Evolutionary conservation across 2,113 vertebrate species (phyloP), one percentile per base, ranked within the genome.

Genomic region (Felis catus): DNA sequence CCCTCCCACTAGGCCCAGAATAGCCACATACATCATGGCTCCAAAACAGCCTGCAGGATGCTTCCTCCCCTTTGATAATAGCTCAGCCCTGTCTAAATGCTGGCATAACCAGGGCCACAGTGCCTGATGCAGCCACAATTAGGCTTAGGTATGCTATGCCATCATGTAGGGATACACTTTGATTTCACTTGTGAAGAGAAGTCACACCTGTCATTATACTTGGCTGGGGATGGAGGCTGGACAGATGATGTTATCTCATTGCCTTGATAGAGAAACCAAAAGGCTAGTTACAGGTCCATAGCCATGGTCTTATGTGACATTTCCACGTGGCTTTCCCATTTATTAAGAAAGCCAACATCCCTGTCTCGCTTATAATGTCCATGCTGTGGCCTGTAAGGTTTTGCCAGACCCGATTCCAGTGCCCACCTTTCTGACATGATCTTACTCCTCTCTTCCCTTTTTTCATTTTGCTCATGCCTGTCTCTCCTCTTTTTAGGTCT

Each of bases 1-100:
- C 94, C 97, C 97, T 97, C 97, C 96, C 78, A 88, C 97, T 63
- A 83, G 68, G 89, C 97, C 92, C 70, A 85, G 97, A 98, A 97
- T 97, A 98, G 96, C 97, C 96, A 88, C 95, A 82, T 73, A 23
- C 97, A 96, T 96, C 97, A 92, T 31, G 73, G 87, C 76, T 97
- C 53, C 89, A 63, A 58, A 95, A 55, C 89, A 92, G 80, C 7
- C 90, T 81, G 86, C 89, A 92, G 82, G 73, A 82, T 79, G 58
- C 95, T 84, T 71, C 94, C 96, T 96, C 96, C 94, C 95, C 95
- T 97, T 94, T 93, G 91, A 93, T 93, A 81, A 95, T 23, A 96
- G 97, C 92, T 76, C 86, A 70, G 79, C 85, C 78, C 88, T 70
- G 31, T 89, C 93, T 89, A 8, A 88, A 79, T 14, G 23, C 97